These are phyloP conservation scores for Xylophagus ater DNA, from an alignment of 2,888 invertebrate species.

Conservation along the genomic window DNA sequence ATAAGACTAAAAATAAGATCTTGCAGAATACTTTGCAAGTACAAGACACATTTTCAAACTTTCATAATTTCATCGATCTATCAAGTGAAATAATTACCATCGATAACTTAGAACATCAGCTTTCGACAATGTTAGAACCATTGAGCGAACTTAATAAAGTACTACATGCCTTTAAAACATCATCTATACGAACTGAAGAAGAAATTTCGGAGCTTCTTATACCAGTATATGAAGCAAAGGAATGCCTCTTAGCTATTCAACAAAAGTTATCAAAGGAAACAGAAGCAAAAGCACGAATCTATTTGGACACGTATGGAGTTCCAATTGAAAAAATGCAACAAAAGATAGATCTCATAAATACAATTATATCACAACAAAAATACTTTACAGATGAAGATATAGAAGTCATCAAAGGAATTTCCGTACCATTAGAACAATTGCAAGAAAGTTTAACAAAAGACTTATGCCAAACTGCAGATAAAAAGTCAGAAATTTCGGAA, in stretches of 20 bases:
- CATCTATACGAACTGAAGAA: conserved; percentile 13
- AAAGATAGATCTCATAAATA: conserved; percentile 12
- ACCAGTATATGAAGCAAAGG: conserved; percentile 29
- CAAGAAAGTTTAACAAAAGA: too few relatives aligned
- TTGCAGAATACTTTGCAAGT: conserved; percentile 5
- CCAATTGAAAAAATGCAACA: conserved; percentile 10
- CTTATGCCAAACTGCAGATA: too few relatives aligned
- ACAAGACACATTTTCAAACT: conserved; percentile 10
- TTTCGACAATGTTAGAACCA: conserved; percentile 21
- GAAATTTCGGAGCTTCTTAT: conserved; percentile 25
- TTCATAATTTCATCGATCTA: conserved; percentile 14
- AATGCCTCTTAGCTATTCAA: conserved; percentile 21
- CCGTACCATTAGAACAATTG: too few relatives aligned
- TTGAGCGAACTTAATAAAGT: conserved; percentile 22
- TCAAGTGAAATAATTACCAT: conserved; percentile 7
- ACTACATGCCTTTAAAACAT: not conserved
- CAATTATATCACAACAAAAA: too few relatives aligned
- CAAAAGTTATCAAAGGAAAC: conserved; percentile 26
- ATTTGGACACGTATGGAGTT: conserved; percentile 6
- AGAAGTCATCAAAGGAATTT: too few relatives aligned
- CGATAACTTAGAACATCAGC: too few relatives aligned
- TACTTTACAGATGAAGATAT: too few relatives aligned
- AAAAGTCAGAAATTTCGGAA: too few relatives aligned
- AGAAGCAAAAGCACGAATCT: conserved; percentile 8
- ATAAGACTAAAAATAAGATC: conserved; percentile 4